Evolutionary conservation across 2,888 invertebrate genomes (phyloP), one percentile per base, ranked within the genome.

Genomic region (Lissonota sp.): DNA sequence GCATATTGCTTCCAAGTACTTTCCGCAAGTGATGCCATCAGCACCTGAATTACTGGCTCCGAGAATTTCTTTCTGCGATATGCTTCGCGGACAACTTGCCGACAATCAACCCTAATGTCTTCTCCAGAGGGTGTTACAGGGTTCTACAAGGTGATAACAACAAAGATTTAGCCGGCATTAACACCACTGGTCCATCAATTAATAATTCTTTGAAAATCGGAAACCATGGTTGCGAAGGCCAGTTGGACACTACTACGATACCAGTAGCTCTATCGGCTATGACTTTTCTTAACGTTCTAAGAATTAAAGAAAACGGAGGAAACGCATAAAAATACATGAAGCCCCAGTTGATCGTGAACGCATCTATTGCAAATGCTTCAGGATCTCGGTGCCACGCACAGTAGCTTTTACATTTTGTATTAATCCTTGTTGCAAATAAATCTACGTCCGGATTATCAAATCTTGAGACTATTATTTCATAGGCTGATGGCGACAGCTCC

Each of bases 251-350:
- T 2, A 75, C 58, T 44, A 75, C 37, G 4, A 75, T 75, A 16
- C 75, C 67, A 12, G 12, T 75, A 8, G 75, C 51, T 8, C 10
- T 2, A 5, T 75, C 67, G 12, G 10, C 5, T 12, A 67, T 37
- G 37, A 75, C 53, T 8, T 75, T 67, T 40, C 37, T 75, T 44
- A 74, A 66, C 12, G 58, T 42, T 39, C 55, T 72, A 4, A 26
- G 40, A 12, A 72, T 72, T 12, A 72, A 26, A n/a, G 64, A 40
- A 55, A 82, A 76, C 46, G 79, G 78, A 12, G 80, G 83, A 42
- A 83, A 83, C 6, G 83, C 84, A 46, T 78, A 84, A 40, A 83
- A 84, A 51, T 76, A 72, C 16, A 49, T 71, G 0, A 42, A 6
- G 26, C 57, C 51, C 80, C 80, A 83, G 5, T 58, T 46, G 5